Conservation (phyloP, 1,140 invertebrate species). For the Lucilia cuprina region DNA sequence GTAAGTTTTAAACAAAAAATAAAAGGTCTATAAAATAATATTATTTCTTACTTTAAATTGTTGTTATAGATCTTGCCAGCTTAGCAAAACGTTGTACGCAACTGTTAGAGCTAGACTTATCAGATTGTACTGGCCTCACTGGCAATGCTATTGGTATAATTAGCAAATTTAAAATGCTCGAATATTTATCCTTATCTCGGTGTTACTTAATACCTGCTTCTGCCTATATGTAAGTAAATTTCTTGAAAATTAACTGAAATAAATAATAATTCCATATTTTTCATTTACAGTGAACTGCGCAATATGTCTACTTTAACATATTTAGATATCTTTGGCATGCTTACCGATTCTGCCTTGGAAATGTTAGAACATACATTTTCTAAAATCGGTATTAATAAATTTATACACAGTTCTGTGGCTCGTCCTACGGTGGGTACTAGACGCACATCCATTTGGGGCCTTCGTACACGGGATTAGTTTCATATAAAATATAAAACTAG, state of each 20-base stretch:
- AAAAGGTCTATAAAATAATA: background rate
- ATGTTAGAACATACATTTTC: slow-evolving; percentile 64
- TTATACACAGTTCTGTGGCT: slow-evolving; percentile 76
- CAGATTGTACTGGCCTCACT: slow-evolving; percentile 80
- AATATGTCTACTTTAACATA: slow-evolving; percentile 69
- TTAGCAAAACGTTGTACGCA: slow-evolving; percentile 73
- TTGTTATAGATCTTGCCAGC: slow-evolving; percentile 69
- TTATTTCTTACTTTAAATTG: slow-evolving; percentile 4
- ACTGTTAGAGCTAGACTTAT: slow-evolving; percentile 84
- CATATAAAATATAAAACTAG: background rate
- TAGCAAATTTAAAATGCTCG: slow-evolving; percentile 72
- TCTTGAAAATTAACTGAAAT: slow-evolving; percentile 8
- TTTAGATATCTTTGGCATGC: slow-evolving; percentile 79
- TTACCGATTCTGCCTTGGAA: slow-evolving; percentile 69
- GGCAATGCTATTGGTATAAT: slow-evolving; percentile 68
- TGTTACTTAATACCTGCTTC: slow-evolving; percentile 79
- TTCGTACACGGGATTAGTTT: slow-evolving; percentile 78
- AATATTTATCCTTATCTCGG: slow-evolving; percentile 82
- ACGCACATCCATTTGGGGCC: slow-evolving; percentile 87
- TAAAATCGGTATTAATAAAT: slow-evolving; percentile 66
- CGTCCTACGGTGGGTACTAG: slow-evolving; percentile 85
- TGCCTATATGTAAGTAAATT: slow-evolving; percentile 67
- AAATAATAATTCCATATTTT: background rate
- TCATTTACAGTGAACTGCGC: slow-evolving; percentile 64
- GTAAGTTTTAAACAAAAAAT: slow-evolving; percentile 65